A percentile compares a stretch with the other conserved stretches of the same genome.
phyloP scores from a whole-genome alignment of 2,797 vertebrate genomes.

The Anguilla marmorata region DNA sequence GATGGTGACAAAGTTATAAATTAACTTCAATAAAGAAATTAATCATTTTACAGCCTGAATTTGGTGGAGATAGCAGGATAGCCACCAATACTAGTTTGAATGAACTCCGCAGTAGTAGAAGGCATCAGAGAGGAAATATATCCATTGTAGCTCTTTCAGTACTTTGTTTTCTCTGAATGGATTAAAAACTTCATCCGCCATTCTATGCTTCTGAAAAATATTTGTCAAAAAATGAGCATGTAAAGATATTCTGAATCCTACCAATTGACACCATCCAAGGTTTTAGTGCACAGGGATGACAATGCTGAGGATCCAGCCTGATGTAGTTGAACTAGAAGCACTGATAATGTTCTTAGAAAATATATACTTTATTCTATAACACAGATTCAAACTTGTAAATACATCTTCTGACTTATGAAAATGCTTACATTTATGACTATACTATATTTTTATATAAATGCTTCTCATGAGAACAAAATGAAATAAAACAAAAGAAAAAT shows the following conservation, averaged over 20 bases:
- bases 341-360: background rate
- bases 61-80: background rate
- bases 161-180: background rate
- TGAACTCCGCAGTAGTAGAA: background rate
- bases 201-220: background rate
- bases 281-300: background rate
- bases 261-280: background rate
- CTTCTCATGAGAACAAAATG: background rate
- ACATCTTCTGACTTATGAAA: background rate
- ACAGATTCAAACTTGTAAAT: conserved; percentile 4
- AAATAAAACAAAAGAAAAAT: conserved; percentile 14
- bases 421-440: conserved; percentile 28
- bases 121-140: background rate
- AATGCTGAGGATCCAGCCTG: background rate
- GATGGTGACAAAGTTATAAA: background rate
- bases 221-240: background rate
- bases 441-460: conserved; percentile 35
- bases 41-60: background rate
- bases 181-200: background rate
- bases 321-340: conserved; percentile 2
- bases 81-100: background rate
- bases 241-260: background rate
- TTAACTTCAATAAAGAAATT: background rate
- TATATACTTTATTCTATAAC: background rate
- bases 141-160: background rate